phyloP scores from a whole-genome alignment of 2,888 invertebrate genomes.

The Eugnorisma glareosa region DNA sequence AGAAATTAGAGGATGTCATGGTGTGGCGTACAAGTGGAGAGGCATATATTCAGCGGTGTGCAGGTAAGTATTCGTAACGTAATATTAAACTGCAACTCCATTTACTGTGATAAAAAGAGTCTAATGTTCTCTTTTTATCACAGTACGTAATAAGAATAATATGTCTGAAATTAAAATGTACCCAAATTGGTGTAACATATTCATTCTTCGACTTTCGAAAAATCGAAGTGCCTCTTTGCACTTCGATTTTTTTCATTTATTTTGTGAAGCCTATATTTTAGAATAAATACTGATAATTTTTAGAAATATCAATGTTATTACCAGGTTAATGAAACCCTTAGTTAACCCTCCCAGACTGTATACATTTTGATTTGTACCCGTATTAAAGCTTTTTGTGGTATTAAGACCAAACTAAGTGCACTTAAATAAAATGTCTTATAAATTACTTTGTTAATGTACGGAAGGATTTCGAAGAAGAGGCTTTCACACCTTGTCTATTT shows the following conservation, averaged over 20 bases:
- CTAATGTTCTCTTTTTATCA: too few species aligned
- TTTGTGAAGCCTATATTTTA: not conserved
- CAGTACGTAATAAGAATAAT: not conserved
- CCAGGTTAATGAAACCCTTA: not conserved
- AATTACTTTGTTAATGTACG: slow-evolving; percentile 36
- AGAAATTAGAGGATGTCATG: not conserved
- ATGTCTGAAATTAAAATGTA: not conserved
- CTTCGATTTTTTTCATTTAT: too few species aligned
- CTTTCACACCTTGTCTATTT: slow-evolving; percentile 11
- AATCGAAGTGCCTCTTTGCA: too few species aligned
- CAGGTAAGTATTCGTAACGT: not conserved
- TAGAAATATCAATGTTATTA: not conserved
- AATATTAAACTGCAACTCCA: not conserved
- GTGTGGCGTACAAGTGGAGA: too few species aligned
- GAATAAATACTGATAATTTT: not conserved
- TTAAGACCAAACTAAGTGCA: slow-evolving; percentile 11
- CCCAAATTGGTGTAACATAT: not conserved
- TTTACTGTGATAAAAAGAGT: not conserved
- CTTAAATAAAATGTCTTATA: slow-evolving; percentile 33
- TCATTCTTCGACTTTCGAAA: too few species aligned
- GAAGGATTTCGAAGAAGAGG: slow-evolving; percentile 2
- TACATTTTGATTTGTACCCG: slow-evolving; percentile 1
- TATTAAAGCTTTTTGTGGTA: slow-evolving; percentile 25
- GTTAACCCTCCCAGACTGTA: not conserved
- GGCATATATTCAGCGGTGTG: not conserved